These are phyloP conservation scores for Salminus brasiliensis DNA, from an alignment of 2,113 vertebrate species.

Conservation along the genomic window DNA sequence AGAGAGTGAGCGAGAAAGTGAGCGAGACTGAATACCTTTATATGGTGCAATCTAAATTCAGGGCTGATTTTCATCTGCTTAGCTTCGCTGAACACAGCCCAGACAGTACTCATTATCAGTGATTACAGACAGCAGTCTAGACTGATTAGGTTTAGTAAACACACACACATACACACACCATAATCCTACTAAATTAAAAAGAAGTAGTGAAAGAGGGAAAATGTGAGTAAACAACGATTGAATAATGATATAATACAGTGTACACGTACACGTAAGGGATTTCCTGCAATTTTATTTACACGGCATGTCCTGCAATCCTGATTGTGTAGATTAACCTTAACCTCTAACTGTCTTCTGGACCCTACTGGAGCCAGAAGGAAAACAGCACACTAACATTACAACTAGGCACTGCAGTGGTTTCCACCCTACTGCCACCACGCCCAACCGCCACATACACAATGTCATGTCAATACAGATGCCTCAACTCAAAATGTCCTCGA, in stretches of 20 bases:
- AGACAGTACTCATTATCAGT: not conserved
- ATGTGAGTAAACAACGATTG: conserved; percentile 36
- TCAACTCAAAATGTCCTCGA: not conserved
- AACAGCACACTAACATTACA: too few species aligned
- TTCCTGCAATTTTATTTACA: too few species aligned
- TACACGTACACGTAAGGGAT: too few species aligned
- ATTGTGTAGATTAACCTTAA: too few species aligned
- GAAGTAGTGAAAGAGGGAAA: not conserved
- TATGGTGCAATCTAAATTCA: not conserved
- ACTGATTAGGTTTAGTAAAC: conserved; percentile 20
- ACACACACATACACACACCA: conserved; percentile 1
- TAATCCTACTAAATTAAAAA: conserved; percentile 43
- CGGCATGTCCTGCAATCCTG: too few species aligned
- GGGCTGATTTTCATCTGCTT: not conserved
- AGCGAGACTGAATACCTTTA: not conserved
- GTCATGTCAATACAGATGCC: not conserved
- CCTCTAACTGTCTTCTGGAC: too few species aligned
- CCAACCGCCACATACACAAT: not conserved
- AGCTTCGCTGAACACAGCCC: not conserved
- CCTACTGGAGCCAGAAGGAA: too few species aligned
- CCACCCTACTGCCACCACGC: not conserved
- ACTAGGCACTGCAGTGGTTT: too few species aligned
- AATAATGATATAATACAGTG: not conserved
- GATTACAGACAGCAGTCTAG: conserved; percentile 31
- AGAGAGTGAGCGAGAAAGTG: not conserved